Evolutionary conservation across 92 coral and sea anemone species (phyloP).

Genomic region (Palythoa grandis): DNA sequence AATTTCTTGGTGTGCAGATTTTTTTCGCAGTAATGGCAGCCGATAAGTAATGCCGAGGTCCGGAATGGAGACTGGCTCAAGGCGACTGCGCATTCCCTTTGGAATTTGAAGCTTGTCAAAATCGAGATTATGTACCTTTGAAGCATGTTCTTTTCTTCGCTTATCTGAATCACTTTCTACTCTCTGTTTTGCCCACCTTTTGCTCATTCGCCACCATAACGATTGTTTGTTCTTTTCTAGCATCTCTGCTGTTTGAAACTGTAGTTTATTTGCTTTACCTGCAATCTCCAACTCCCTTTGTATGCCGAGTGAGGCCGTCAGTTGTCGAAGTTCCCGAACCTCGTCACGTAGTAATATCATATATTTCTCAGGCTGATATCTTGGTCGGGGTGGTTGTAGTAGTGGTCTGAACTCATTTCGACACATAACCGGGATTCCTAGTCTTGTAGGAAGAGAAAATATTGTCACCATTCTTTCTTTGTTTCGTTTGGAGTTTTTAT

Average conservation of each 20-base stretch:
- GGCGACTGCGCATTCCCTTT: conserved; percentile 46
- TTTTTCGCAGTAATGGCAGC: conserved; percentile 61
- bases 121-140: conserved; percentile 12
- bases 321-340: conserved; percentile 61
- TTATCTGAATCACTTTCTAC: conserved; percentile 27
- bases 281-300: conserved; percentile 24
- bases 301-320: conserved; percentile 75
- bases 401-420: neutral
- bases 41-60: conserved; percentile 76
- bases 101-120: conserved; percentile 40
- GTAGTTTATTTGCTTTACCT: conserved; percentile 27
- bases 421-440: neutral
- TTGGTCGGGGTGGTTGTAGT: conserved; percentile 38
- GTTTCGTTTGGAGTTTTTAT: neutral
- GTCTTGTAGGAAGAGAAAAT: neutral
- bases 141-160: conserved; percentile 1
- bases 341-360: conserved; percentile 62
- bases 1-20: neutral
- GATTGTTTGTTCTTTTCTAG: conserved; percentile 31
- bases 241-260: conserved; percentile 16
- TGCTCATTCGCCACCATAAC: conserved; percentile 71
- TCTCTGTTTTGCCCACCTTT: conserved; percentile 73
- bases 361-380: conserved; percentile 59
- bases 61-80: conserved; percentile 70
- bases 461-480: conserved; percentile 3